These are phyloP conservation scores for Cephus runcator DNA, from an alignment of 2,888 invertebrate genomes.

Conservation along the genomic window DNA sequence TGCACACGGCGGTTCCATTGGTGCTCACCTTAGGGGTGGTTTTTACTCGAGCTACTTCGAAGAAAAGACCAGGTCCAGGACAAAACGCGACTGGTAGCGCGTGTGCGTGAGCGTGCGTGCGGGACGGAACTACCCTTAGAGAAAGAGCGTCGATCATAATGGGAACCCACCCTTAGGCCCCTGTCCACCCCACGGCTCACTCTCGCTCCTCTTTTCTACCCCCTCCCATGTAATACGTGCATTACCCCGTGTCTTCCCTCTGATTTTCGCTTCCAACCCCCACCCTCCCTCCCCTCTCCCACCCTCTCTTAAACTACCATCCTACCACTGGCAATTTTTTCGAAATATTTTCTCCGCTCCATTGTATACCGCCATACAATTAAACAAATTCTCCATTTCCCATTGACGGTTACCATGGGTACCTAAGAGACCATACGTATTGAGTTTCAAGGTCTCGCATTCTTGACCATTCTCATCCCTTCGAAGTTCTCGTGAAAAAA, in stretches of 20 bases:
- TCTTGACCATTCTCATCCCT: neutral
- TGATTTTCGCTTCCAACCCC: neutral
- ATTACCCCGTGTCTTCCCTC: neutral
- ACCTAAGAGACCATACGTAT: neutral
- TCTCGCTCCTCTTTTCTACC: conserved; percentile 7
- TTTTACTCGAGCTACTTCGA: conserved; percentile 55
- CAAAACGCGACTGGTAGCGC: conserved; percentile 39
- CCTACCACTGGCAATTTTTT: conserved; percentile 54
- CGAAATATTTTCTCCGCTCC: conserved; percentile 42
- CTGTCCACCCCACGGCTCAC: neutral
- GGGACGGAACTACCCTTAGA: conserved; percentile 26
- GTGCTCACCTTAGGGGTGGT: conserved; percentile 59
- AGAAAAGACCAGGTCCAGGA: conserved; percentile 49
- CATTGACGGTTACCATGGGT: conserved; percentile 38
- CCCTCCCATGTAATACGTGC: neutral
- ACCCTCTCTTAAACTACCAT: conserved; percentile 27
- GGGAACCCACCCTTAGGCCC: conserved; percentile 42
- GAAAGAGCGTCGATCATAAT: conserved; percentile 53
- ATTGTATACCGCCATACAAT: conserved; percentile 52
- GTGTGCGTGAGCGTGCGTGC: conserved; percentile 14
- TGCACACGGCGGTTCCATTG: conserved; percentile 48
- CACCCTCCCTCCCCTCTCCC: conserved; percentile 4
- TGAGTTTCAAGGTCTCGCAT: neutral
- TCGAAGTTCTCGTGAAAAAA: neutral
- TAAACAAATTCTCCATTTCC: conserved; percentile 47